These are phyloP conservation scores for Microctonus brassicae DNA, from an alignment of 2,888 invertebrate species.

Conservation along the genomic window DNA sequence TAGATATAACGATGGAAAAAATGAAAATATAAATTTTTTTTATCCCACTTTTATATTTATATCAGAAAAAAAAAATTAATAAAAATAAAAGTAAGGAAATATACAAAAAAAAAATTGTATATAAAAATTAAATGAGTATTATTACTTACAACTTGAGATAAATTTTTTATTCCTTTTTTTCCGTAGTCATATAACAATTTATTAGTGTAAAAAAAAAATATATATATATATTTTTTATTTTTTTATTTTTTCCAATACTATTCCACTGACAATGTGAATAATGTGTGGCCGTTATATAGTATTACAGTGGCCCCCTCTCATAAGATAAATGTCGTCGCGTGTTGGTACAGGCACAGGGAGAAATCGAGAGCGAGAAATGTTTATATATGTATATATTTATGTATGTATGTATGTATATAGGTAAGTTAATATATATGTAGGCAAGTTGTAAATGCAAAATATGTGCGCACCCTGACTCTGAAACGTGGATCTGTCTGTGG, in stretches of 20 bases:
- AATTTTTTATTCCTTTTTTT: not conserved
- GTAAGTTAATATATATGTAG: too few species aligned
- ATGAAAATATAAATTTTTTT: not conserved
- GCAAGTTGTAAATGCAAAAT: not conserved
- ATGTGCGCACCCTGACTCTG: not conserved
- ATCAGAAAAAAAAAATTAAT: not conserved
- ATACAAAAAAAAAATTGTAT: not conserved
- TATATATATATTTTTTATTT: not conserved
- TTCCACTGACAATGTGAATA: not conserved
- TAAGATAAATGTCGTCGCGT: constrained; percentile 1
- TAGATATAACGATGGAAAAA: not conserved
- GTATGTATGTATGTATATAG: too few species aligned
- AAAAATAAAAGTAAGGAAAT: not conserved
- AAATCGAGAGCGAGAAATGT: constrained; percentile 6
- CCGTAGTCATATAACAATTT: not conserved
- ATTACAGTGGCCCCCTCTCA: not conserved
- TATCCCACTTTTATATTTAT: not conserved
- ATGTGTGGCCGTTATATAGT: not conserved
- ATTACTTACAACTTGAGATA: not conserved
- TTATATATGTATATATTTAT: not conserved
- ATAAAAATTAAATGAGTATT: not conserved
- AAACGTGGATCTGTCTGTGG: constrained; percentile 19
- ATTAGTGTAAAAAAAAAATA: not conserved
- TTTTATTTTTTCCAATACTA: not conserved
- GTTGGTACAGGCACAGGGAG: constrained; percentile 10